Percentiles rank a stretch among this genome's conserved stretches.
phyloP scores from a whole-genome alignment of 2,113 vertebrate species.

The Leucoraja erinaceus region DNA sequence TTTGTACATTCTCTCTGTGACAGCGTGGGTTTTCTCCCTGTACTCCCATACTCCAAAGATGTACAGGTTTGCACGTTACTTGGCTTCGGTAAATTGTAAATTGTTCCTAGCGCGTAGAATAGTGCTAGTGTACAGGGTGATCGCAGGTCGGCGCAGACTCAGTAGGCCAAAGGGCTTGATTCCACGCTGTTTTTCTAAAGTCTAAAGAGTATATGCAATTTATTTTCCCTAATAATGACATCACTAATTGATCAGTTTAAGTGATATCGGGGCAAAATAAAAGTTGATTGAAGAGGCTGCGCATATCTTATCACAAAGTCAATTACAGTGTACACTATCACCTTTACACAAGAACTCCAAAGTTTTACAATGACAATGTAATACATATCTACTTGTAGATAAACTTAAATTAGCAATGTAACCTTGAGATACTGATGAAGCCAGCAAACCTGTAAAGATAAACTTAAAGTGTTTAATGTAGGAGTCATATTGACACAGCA shows the following conservation, averaged over 20 bases:
- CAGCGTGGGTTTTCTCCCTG: too few species aligned
- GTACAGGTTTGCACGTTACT: too few species aligned
- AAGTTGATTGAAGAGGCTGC: neutral
- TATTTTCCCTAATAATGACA: neutral
- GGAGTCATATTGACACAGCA: too few species aligned
- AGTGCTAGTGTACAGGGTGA: too few species aligned
- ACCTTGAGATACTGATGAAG: conserved; percentile 27
- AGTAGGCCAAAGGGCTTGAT: too few species aligned
- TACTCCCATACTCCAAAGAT: too few species aligned
- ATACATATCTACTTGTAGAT: conserved; percentile 26
- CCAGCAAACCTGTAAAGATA: neutral
- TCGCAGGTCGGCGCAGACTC: too few species aligned
- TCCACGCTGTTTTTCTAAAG: too few species aligned
- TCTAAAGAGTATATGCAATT: neutral
- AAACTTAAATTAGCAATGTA: conserved; percentile 7
- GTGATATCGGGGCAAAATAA: neutral
- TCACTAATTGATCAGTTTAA: conserved; percentile 7
- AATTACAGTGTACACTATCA: neutral
- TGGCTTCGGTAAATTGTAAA: too few species aligned
- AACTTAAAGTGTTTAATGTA: neutral
- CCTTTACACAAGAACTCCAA: conserved; percentile 10
- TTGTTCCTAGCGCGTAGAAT: too few species aligned
- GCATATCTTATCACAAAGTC: conserved; percentile 34
- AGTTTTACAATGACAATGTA: conserved; percentile 19
- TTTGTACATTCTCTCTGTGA: too few species aligned